phyloP scores from a whole-genome alignment of 2,113 vertebrate genomes.

The Uria lomvia region DNA sequence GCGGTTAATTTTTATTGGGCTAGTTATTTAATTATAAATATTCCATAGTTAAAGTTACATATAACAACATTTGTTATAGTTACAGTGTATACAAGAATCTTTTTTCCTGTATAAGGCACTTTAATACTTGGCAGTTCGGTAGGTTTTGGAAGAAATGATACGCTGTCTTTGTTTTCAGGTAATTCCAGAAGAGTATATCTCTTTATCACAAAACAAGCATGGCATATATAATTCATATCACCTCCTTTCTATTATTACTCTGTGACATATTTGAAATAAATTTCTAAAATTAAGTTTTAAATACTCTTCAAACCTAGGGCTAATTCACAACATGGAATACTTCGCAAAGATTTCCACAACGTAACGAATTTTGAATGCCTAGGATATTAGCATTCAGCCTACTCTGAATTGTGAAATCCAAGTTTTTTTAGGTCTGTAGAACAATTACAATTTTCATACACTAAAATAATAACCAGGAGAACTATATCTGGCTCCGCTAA shows the following conservation, averaged over 20 bases:
- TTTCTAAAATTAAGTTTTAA: not conserved
- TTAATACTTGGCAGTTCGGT: not conserved
- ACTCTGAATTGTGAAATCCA: not conserved
- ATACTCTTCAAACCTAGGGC: not conserved
- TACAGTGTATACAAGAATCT: not conserved
- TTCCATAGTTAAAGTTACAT: not conserved
- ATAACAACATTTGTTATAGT: not conserved
- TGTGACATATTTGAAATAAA: not conserved
- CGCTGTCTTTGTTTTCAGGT: not conserved
- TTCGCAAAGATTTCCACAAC: not conserved
- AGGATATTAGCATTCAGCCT: not conserved
- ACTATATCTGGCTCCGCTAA: not conserved
- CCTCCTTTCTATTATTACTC: not conserved
- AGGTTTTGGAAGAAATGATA: not conserved
- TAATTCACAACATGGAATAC: not conserved
- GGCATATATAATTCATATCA: not conserved
- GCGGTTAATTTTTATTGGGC: not conserved
- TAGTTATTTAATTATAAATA: not conserved
- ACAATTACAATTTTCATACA: not conserved
- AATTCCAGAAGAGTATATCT: not conserved
- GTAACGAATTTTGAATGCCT: not conserved
- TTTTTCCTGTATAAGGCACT: not conserved
- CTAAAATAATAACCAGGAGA: not conserved
- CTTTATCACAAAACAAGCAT: not conserved
- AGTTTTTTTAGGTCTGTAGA: not conserved